Evolutionary conservation across 2,797 vertebrate genomes (phyloP).

Genomic region (Fringilla coelebs): DNA sequence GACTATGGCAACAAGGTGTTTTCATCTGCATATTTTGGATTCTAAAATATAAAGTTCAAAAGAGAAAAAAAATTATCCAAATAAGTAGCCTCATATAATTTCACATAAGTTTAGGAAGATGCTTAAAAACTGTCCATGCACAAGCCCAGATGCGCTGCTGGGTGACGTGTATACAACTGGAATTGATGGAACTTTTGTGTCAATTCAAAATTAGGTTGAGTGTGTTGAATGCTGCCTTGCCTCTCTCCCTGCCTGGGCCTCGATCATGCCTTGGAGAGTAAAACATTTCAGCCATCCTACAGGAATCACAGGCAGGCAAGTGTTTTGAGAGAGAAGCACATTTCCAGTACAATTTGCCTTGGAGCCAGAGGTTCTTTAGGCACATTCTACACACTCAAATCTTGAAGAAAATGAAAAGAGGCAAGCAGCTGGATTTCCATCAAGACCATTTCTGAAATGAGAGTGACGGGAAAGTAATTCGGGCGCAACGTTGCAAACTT

Average conservation of each 20-base stretch:
- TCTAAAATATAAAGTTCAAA: neutral
- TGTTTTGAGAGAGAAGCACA: neutral
- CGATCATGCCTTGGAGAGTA: neutral
- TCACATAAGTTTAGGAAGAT: neutral
- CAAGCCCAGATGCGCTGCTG: neutral
- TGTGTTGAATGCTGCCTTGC: neutral
- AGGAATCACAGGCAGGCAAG: neutral
- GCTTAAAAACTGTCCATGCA: neutral
- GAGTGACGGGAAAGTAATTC: rapidly evolving
- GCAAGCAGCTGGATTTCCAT: neutral
- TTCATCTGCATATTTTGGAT: neutral
- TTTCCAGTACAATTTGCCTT: neutral
- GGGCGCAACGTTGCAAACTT: rapidly evolving
- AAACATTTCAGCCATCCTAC: neutral
- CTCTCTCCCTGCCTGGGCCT: neutral
- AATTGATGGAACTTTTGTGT: neutral
- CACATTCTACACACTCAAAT: neutral
- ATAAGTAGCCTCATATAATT: neutral
- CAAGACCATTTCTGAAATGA: neutral
- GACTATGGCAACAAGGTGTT: neutral
- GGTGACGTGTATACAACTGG: neutral
- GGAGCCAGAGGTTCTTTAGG: neutral
- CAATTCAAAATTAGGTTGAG: neutral
- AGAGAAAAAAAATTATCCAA: neutral
- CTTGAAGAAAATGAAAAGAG: neutral